These are phyloP conservation scores for Agriopis aurantiaria DNA, from an alignment of 2,888 invertebrate species.

Conservation along the genomic window DNA sequence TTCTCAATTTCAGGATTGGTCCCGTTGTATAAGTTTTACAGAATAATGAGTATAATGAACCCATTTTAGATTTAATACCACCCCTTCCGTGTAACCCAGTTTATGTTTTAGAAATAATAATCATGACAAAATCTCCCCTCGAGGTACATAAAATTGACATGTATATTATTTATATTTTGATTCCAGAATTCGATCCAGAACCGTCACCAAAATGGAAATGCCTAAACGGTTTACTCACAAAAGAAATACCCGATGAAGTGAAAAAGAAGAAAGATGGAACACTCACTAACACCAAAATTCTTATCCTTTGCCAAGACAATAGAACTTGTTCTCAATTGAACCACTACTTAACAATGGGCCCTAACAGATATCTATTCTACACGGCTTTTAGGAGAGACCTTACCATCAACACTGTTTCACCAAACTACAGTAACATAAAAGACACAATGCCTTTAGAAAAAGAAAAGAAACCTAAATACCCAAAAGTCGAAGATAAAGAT, in stretches of 20 bases:
- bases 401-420: constrained; percentile 85
- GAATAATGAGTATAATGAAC: no score
- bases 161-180: constrained; percentile 23
- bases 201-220: constrained; percentile 96
- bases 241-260: constrained; percentile 93
- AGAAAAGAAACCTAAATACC: constrained; percentile 45
- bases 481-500: constrained; percentile 34
- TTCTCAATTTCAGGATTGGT: no score
- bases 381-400: constrained; percentile 87
- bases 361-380: constrained; percentile 88
- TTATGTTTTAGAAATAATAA: neutral
- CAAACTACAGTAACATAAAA: constrained; percentile 76
- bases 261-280: constrained; percentile 74
- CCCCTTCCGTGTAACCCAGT: no score
- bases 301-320: constrained; percentile 94
- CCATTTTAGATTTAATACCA: no score
- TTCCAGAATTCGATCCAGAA: constrained; percentile 92
- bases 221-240: constrained; percentile 91
- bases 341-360: constrained; percentile 88
- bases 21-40: no score
- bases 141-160: neutral
- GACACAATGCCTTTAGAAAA: constrained; percentile 49
- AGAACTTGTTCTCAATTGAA: constrained; percentile 94
- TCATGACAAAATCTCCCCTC: no score
- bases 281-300: constrained; percentile 88